Evolutionary conservation across 1,140 invertebrate species (phyloP), one percentile per base, ranked within the genome.

Genomic region (Druon quercuslanigerum): DNA sequence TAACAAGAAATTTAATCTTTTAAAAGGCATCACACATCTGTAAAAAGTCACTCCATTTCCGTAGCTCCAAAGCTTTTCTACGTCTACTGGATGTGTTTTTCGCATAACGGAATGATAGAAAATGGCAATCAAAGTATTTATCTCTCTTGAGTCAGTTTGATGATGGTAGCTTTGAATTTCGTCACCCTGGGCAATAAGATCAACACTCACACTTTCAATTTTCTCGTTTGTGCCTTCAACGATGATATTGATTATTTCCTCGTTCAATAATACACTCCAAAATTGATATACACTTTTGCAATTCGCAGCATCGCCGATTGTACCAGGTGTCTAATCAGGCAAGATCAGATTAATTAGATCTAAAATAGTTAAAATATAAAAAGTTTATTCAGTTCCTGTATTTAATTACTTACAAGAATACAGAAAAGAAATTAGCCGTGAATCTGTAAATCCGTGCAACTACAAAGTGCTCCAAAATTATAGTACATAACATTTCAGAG

Each of bases 11-110:
- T 2, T 2, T 81, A 90, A 92, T 70, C 90, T 71, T 51, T 79
- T 78, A 33, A 74, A 25, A 56, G 78, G 81, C 88, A 90, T 90
- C 11, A 75, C 81, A 51, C 83, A 80, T 51, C 78, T 54, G 79
- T 85, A 88, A 56, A 80, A 77, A 19, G 77, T 46, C 3, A 72
- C 50, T 46, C 76, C 79, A 20, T 75, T 77, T 74, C 25, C 17
- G 13, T 57, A 50, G 25, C 19, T 50, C 79, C 79, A 80, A 14
- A 80, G 51, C 19, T 72, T 13, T 50, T 78, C 9, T 4, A 16
- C 17, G 60, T 51, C 50, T 2, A 80, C 76, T 17, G 19, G 17
- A 40, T 14, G 19, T 25, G 66, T 51, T 52, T 80, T 78, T 73
- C 79, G 75, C 50, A 70, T 33, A 3, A 73, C 79, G 33, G 52